Percentiles rank a stretch among this genome's conserved stretches.
Evolutionary conservation across 2,797 vertebrate species (phyloP).

Genomic region (Pseudotriccus pelzelni): DNA sequence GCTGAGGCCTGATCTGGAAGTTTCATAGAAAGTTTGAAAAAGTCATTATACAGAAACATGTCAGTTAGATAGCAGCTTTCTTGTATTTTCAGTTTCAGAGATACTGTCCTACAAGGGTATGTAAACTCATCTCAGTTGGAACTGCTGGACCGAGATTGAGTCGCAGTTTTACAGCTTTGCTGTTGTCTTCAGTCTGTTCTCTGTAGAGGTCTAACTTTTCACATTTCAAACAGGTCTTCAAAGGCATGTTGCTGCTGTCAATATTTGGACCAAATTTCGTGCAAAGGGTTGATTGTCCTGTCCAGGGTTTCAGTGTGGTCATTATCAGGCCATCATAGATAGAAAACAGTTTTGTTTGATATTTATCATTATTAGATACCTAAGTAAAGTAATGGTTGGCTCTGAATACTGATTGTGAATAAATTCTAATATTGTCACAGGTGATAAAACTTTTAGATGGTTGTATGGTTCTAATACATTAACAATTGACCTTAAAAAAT

Average conservation of each 20-base stretch:
- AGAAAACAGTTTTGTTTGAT: background rate
- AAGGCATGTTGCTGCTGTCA: background rate
- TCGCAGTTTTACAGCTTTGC: background rate
- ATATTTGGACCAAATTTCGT: background rate
- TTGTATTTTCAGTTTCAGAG: background rate
- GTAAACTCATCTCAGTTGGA: background rate
- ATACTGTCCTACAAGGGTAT: background rate
- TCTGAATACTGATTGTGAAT: background rate
- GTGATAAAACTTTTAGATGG: background rate
- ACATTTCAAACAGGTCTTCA: background rate
- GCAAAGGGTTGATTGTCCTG: background rate
- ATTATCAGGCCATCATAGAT: background rate
- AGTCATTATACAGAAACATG: background rate
- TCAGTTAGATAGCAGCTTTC: background rate
- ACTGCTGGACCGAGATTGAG: background rate
- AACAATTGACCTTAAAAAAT: background rate
- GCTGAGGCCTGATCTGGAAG: background rate
- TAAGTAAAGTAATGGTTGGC: background rate
- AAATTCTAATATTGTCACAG: background rate
- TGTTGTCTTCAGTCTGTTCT: background rate
- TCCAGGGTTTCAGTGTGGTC: background rate
- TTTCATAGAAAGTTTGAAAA: background rate
- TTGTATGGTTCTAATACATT: background rate
- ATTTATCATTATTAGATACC: background rate
- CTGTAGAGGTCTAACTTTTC: background rate